These are phyloP conservation scores for Aphrophora alni DNA, from an alignment of 2,888 invertebrate species.

Conservation along the genomic window DNA sequence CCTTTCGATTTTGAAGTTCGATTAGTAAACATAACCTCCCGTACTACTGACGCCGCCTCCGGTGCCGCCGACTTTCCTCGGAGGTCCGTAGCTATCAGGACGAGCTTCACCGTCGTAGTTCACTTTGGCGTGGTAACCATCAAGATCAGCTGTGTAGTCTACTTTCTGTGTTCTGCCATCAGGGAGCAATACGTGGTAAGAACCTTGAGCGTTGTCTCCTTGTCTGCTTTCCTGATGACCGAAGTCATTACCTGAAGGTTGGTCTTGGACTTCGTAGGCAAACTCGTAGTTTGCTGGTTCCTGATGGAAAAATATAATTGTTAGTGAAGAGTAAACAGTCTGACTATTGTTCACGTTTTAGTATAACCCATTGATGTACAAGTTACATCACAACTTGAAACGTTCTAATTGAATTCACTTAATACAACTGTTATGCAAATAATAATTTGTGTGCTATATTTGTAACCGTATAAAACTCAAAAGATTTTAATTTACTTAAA, in stretches of 20 bases:
- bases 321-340: no score
- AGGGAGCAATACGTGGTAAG: constrained; percentile 84
- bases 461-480: no score
- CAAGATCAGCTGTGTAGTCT: constrained; percentile 80
- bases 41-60: background rate
- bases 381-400: no score
- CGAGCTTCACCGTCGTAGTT: constrained; percentile 69
- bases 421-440: background rate
- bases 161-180: constrained; percentile 88
- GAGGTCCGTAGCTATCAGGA: background rate
- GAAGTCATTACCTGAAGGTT: constrained; percentile 74
- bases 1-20: background rate
- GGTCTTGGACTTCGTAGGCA: constrained; percentile 82
- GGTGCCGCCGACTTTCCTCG: background rate
- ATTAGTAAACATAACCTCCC: background rate
- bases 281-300: constrained; percentile 85
- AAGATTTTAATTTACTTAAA: no score
- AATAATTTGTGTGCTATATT: no score
- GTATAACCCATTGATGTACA: no score
- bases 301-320: constrained; percentile 59
- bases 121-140: constrained; percentile 81
- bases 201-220: constrained; percentile 80
- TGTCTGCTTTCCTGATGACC: constrained; percentile 84
- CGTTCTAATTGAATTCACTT: no score
- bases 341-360: no score